A percentile compares a stretch with the other conserved stretches of the same genome.
Conservation (phyloP, 2,113 vertebrate species). For the Camelus bactrianus region DNA sequence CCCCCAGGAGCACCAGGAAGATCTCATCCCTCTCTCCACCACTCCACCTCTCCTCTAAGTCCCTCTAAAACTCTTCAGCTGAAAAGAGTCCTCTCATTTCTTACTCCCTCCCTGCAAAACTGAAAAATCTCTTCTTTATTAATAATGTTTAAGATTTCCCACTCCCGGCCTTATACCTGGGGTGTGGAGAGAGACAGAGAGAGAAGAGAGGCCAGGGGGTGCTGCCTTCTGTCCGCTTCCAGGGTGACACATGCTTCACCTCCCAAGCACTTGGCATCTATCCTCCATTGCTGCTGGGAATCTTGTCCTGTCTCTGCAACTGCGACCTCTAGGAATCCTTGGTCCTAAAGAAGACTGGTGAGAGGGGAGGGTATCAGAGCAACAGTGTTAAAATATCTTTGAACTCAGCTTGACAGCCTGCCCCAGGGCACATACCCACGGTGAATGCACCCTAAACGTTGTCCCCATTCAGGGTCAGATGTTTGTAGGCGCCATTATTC, state of each 20-base stretch:
- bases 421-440: not conserved
- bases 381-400: not conserved
- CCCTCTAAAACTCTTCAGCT: not conserved
- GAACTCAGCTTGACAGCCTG: not conserved
- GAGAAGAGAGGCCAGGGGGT: not conserved
- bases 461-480: not conserved
- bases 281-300: not conserved
- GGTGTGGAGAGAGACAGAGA: not conserved
- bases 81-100: not conserved
- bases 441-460: not conserved
- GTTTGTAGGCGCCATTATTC: too few species aligned
- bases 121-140: not conserved
- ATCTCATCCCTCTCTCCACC: not conserved
- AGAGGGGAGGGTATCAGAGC: not conserved
- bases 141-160: not conserved
- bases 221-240: not conserved
- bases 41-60: not conserved
- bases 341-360: not conserved
- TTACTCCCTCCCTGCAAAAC: not conserved
- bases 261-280: not conserved
- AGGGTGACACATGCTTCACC: accelerated
- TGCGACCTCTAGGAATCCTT: not conserved
- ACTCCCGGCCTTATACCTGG: not conserved
- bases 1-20: not conserved
- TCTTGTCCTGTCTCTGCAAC: not conserved